These are phyloP conservation scores for Scrobipalpa costella DNA, from an alignment of 2,888 invertebrate species.

Conservation along the genomic window DNA sequence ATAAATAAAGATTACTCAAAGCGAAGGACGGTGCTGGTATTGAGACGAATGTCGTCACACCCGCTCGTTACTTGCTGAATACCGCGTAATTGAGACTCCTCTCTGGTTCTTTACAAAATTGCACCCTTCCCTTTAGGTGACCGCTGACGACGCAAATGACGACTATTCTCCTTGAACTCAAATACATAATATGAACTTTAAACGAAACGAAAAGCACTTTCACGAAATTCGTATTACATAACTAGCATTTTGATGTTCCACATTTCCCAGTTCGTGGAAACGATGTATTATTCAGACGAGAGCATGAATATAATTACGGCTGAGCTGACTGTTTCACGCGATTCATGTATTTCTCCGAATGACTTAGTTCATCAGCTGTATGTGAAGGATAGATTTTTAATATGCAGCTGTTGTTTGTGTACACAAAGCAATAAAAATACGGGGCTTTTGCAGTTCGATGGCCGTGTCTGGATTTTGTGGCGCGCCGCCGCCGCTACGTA, in stretches of 20 bases:
- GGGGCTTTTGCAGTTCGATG: neutral
- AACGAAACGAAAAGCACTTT: constrained; percentile 9
- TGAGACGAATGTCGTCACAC: constrained; percentile 40
- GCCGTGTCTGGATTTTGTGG: neutral
- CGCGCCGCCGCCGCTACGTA: constrained; percentile 8
- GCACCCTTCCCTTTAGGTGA: constrained; percentile 50
- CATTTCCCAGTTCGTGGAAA: constrained; percentile 34
- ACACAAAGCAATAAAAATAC: constrained; percentile 4
- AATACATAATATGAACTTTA: constrained; percentile 17
- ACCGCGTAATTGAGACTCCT: constrained; percentile 60
- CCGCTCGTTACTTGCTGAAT: constrained; percentile 62
- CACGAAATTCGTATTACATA: constrained; percentile 25
- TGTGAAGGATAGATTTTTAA: constrained; percentile 3
- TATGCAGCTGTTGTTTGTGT: neutral
- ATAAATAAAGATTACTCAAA: constrained; percentile 27
- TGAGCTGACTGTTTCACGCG: constrained; percentile 15
- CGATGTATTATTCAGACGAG: constrained; percentile 50
- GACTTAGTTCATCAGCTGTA: neutral
- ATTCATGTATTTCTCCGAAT: constrained; percentile 12
- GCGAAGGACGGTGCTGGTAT: constrained; percentile 29
- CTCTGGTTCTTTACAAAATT: constrained; percentile 53
- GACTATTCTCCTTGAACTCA: constrained; percentile 22
- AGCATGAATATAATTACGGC: constrained; percentile 20
- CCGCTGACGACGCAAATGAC: constrained; percentile 42
- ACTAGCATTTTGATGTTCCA: constrained; percentile 27